Evolutionary conservation across 2,888 invertebrate species (phyloP).

Genomic region (Pseudococcus viburni): DNA sequence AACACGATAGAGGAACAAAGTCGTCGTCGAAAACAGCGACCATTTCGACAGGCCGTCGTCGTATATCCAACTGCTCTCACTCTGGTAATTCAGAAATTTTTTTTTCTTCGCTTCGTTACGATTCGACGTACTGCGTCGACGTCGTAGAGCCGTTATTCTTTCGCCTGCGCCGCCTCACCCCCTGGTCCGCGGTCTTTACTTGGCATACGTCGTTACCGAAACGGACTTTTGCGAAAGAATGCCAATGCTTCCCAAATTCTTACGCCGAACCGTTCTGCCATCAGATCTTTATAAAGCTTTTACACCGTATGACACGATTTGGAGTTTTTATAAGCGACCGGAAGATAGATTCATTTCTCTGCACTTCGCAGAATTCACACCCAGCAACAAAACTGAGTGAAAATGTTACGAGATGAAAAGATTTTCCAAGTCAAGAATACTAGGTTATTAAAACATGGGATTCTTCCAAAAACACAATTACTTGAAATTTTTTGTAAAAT

Average conservation of each 20-base stretch:
- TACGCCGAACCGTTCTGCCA: not conserved
- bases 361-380: too few relatives aligned
- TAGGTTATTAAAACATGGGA: too few relatives aligned
- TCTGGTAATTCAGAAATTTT: slow-evolving; percentile 30
- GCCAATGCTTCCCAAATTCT: slow-evolving; percentile 62
- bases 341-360: too few relatives aligned
- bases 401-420: too few relatives aligned
- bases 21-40: slow-evolving; percentile 62
- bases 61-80: slow-evolving; percentile 57
- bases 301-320: not conserved
- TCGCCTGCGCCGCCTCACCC: slow-evolving; percentile 4
- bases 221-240: slow-evolving; percentile 64
- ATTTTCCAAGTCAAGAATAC: too few relatives aligned
- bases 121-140: slow-evolving; percentile 57
- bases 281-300: not conserved
- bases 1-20: slow-evolving; percentile 51
- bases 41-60: slow-evolving; percentile 66
- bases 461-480: too few relatives aligned
- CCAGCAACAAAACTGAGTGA: too few relatives aligned
- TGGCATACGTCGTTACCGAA: slow-evolving; percentile 61
- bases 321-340: not conserved
- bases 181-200: slow-evolving; percentile 9
- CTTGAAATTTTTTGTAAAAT: too few relatives aligned
- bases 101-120: slow-evolving; percentile 40
- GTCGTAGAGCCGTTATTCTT: slow-evolving; percentile 59